Evolutionary conservation across 1,140 invertebrate genomes (phyloP).

Genomic region (Oncopeltus fasciatus): DNA sequence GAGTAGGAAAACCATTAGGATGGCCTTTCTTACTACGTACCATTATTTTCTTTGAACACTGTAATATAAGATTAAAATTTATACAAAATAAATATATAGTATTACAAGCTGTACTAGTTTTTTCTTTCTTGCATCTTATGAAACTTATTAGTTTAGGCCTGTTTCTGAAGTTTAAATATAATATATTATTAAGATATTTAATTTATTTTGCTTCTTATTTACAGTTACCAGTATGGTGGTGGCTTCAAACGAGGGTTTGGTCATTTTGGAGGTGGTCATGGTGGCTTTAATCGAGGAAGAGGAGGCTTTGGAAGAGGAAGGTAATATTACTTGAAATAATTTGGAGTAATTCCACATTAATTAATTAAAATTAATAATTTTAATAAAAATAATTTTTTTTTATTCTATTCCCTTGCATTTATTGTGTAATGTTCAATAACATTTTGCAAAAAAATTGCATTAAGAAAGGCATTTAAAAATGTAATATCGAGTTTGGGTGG

Average conservation of each 20-base stretch:
- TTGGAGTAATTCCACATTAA: not conserved
- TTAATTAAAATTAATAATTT: constrained; percentile 26
- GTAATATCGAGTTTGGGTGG: too few species aligned
- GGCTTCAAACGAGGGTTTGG: constrained; percentile 16
- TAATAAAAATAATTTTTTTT: not conserved
- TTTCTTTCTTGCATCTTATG: too few species aligned
- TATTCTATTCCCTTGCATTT: not conserved
- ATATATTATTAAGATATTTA: not conserved
- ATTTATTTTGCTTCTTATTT: not conserved
- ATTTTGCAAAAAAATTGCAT: too few species aligned
- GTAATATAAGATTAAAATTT: too few species aligned
- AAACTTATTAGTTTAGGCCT: too few species aligned
- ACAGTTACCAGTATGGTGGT: constrained; percentile 19
- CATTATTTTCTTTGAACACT: too few species aligned
- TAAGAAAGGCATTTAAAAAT: too few species aligned
- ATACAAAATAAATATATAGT: too few species aligned
- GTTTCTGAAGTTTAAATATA: too few species aligned
- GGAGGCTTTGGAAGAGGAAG: constrained; percentile 13
- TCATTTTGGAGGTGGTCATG: constrained; percentile 14
- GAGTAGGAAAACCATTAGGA: too few species aligned
- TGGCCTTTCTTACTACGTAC: too few species aligned
- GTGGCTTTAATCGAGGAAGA: constrained; percentile 9
- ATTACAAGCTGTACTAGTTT: too few species aligned
- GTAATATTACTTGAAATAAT: not conserved
- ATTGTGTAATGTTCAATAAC: not conserved